Percentiles rank a stretch among this genome's conserved stretches.
Evolutionary conservation across 2,888 invertebrate species (phyloP).

Genomic region (Dichetophora obliterata): DNA sequence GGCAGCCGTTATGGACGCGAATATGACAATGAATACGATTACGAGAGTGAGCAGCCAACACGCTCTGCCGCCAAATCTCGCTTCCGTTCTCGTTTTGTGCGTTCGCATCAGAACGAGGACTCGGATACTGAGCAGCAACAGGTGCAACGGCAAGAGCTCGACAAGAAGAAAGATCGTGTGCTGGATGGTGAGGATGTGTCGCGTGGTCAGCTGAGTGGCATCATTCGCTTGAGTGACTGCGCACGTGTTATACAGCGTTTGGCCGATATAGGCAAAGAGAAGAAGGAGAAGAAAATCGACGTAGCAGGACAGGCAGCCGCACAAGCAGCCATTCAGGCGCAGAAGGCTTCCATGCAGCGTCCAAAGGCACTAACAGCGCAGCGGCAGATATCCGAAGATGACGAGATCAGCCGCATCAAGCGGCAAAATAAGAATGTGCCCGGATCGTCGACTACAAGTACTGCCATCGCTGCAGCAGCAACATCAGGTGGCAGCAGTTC

Average conservation of each 20-base stretch:
- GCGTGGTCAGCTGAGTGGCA: conserved; percentile 87
- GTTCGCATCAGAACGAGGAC: conserved; percentile 81
- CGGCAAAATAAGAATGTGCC: conserved; percentile 85
- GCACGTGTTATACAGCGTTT: conserved; percentile 90
- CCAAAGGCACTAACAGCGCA: conserved; percentile 74
- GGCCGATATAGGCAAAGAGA: conserved; percentile 82
- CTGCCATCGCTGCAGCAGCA: conserved; percentile 73
- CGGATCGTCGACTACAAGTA: conserved; percentile 65
- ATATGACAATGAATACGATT: conserved; percentile 74
- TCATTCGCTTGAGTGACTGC: conserved; percentile 88
- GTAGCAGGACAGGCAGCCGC: conserved; percentile 72
- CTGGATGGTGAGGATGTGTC: conserved; percentile 92
- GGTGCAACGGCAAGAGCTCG: conserved; percentile 74
- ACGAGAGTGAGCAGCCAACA: conserved; percentile 74
- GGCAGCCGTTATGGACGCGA: conserved; percentile 69
- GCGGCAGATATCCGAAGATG: conserved; percentile 88
- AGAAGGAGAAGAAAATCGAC: conserved; percentile 84
- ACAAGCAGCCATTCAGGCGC: conserved; percentile 70
- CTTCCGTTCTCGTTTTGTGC: conserved; percentile 80
- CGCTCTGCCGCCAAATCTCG: conserved; percentile 76
- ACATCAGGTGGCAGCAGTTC: conserved; percentile 65
- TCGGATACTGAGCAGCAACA: conserved; percentile 80
- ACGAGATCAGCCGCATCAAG: conserved; percentile 89
- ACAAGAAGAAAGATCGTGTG: conserved; percentile 77
- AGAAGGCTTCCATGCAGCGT: conserved; percentile 72